Conservation (phyloP, 2,888 invertebrate species). For the Leptopilina syphax region DNA sequence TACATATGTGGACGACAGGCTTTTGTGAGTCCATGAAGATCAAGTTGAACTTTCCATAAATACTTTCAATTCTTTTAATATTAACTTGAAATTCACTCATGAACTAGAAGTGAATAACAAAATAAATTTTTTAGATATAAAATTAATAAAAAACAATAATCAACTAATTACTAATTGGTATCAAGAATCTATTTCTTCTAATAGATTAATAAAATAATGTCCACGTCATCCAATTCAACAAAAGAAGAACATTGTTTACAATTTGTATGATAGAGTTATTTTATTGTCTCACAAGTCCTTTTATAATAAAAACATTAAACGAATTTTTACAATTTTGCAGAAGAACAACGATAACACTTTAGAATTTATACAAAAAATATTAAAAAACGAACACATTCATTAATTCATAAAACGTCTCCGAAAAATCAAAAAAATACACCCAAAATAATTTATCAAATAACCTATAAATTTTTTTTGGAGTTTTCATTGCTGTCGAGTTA, state of each 20-base stretch:
- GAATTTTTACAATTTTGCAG: neutral
- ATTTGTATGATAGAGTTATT: neutral
- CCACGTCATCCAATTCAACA: conserved; percentile 2
- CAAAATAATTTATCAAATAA: no score
- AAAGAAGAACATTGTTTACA: neutral
- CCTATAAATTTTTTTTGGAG: no score
- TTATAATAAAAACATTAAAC: no score
- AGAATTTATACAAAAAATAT: neutral
- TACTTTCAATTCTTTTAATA: neutral
- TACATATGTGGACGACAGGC: conserved; percentile 7
- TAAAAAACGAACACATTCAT: no score
- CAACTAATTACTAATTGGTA: no score
- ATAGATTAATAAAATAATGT: neutral
- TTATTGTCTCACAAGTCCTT: no score
- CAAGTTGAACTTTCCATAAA: neutral
- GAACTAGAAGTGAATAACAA: conserved; percentile 1
- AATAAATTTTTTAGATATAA: conserved; percentile 8
- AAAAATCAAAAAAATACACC: no score
- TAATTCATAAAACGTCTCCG: no score
- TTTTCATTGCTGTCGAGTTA: no score
- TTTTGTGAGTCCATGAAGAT: neutral
- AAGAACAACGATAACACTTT: neutral
- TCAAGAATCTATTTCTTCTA: neutral
- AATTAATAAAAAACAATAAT: neutral
- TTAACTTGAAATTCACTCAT: neutral